Conservation (phyloP, 2,797 vertebrate species). For the Fundulus diaphanus region DNA sequence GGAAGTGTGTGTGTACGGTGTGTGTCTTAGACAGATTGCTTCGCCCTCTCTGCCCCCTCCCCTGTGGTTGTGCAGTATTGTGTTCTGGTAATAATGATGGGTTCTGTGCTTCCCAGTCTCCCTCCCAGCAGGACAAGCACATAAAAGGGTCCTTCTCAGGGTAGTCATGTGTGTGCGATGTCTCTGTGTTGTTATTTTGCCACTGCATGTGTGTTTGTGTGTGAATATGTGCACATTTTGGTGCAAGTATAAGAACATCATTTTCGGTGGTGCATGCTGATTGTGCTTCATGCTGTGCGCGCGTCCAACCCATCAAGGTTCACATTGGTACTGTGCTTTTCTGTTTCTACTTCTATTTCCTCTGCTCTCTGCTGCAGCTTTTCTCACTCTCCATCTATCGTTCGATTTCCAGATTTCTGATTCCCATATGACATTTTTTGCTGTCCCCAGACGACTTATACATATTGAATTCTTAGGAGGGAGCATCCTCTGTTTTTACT, state of each 20-base stretch:
- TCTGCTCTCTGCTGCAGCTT: slow-evolving; percentile 33
- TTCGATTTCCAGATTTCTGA: slow-evolving; percentile 49
- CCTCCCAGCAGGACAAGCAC: slow-evolving; percentile 69
- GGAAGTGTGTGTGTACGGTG: slow-evolving; percentile 25
- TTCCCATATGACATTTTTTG: slow-evolving; percentile 57
- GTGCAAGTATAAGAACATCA: slow-evolving; percentile 68
- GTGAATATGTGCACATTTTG: slow-evolving; percentile 24
- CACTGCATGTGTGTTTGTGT: slow-evolving; percentile 21
- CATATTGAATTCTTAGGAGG: slow-evolving; percentile 40
- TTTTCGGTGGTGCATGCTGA: slow-evolving; percentile 71
- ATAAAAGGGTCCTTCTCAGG: slow-evolving; percentile 67
- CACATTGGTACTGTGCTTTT: slow-evolving; percentile 68
- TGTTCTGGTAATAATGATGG: slow-evolving; percentile 77
- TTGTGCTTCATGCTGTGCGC: slow-evolving; percentile 72
- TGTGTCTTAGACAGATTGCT: slow-evolving; percentile 66
- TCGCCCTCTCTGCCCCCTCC: slow-evolving; percentile 53
- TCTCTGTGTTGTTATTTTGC: slow-evolving; percentile 28
- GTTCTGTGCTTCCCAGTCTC: slow-evolving; percentile 70
- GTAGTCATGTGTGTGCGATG: slow-evolving; percentile 16
- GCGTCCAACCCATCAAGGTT: slow-evolving; percentile 79
- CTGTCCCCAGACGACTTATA: slow-evolving; percentile 54
- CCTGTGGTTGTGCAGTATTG: slow-evolving; percentile 72
- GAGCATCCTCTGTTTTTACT: slow-evolving; percentile 26
- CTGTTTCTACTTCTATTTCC: slow-evolving; percentile 28
- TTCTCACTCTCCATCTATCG: slow-evolving; percentile 45